Evolutionary conservation across 2,888 invertebrate species (phyloP).

Genomic region (Cerastoderma edule): DNA sequence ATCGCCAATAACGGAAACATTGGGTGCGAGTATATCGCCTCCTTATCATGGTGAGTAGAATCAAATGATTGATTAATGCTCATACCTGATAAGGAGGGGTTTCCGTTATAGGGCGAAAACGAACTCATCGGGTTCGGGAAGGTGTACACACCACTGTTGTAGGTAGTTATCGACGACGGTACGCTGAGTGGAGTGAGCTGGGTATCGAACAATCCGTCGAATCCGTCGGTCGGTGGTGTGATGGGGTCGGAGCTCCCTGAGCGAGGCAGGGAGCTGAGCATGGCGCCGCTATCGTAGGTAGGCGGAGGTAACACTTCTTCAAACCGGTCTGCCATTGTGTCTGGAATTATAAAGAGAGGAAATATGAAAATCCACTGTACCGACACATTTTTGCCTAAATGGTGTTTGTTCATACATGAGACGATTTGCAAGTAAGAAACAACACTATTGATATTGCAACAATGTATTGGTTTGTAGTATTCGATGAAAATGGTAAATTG

Average conservation of each 20-base stretch:
- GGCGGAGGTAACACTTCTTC: slow-evolving; percentile 51
- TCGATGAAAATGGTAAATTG: no score
- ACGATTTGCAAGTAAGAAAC: no score
- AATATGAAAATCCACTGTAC: no score
- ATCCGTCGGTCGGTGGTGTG: slow-evolving; percentile 29
- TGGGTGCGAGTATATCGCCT: slow-evolving; percentile 54
- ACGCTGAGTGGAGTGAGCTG: slow-evolving; percentile 46
- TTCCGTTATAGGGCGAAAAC: slow-evolving; percentile 34
- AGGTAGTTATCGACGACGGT: slow-evolving; percentile 26
- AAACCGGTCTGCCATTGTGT: slow-evolving; percentile 53
- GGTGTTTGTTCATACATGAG: no score
- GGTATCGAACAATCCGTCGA: slow-evolving; percentile 49
- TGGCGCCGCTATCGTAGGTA: slow-evolving; percentile 45
- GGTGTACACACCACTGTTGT: slow-evolving; percentile 27
- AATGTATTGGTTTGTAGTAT: no score
- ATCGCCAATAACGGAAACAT: slow-evolving; percentile 59
- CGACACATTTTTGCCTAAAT: no score
- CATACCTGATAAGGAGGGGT: slow-evolving; percentile 54
- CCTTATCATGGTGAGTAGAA: slow-evolving; percentile 52
- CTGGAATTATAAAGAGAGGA: slow-evolving; percentile 31
- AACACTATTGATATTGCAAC: no score
- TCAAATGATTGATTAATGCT: slow-evolving; percentile 44
- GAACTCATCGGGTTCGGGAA: slow-evolving; percentile 35
- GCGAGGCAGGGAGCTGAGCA: slow-evolving; percentile 36
- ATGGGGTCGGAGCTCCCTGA: slow-evolving; percentile 24